These are phyloP conservation scores for Tuberolachnus salignus DNA, from an alignment of 2,888 invertebrate species.

Conservation along the genomic window DNA sequence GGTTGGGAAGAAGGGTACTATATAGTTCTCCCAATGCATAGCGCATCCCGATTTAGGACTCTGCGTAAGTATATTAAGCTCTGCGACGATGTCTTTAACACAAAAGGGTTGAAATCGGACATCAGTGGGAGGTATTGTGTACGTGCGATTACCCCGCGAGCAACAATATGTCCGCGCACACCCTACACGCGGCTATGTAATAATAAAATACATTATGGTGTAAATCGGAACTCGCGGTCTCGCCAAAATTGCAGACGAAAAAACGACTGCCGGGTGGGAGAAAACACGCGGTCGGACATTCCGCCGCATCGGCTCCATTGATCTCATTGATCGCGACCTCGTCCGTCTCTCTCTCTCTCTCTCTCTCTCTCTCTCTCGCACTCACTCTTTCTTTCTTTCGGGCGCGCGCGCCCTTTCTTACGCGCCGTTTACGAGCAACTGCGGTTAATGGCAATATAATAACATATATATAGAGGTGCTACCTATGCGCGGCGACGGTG, in stretches of 20 bases:
- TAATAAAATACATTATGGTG: too few relatives aligned
- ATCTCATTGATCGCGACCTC: constrained; percentile 37
- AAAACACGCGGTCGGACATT: neutral
- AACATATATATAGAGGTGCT: neutral
- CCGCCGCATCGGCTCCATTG: constrained; percentile 38
- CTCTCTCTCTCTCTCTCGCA: neutral
- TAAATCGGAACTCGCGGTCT: too few relatives aligned
- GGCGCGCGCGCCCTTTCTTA: neutral
- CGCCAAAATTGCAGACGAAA: neutral
- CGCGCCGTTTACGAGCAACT: neutral
- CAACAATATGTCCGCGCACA: too few relatives aligned
- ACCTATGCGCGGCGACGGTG: constrained; percentile 10
- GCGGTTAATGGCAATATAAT: constrained; percentile 41
- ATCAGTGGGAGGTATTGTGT: too few relatives aligned
- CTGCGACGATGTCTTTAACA: too few relatives aligned
- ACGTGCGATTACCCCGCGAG: too few relatives aligned
- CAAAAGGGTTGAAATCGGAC: too few relatives aligned
- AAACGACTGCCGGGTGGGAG: neutral
- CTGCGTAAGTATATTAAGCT: too few relatives aligned
- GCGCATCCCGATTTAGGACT: too few relatives aligned
- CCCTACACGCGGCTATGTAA: too few relatives aligned
- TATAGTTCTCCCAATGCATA: too few relatives aligned
- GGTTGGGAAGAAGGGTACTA: too few relatives aligned
- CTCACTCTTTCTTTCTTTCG: neutral
- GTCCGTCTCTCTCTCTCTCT: neutral